Evolutionary conservation across 2,888 invertebrate genomes (phyloP), one percentile per base, ranked within the genome.

Genomic region (Philhelius pedissequus): DNA sequence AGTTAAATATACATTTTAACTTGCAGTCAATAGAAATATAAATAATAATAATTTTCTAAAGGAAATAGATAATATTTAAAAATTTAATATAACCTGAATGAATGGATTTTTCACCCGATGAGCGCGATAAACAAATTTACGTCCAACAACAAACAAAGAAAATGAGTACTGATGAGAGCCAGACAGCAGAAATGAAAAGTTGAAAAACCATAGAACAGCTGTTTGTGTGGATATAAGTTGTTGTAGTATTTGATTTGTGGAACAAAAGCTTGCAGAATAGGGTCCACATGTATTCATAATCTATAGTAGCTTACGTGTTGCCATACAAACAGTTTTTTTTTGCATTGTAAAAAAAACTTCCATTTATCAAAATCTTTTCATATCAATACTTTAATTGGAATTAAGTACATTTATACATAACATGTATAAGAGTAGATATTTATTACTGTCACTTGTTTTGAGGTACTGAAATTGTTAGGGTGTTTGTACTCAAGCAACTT

Each of bases 131-230:
- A 64, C 8, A 45, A 48, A 22, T 8, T 27, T 22, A 22, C 64
- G 64, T 64, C 45, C 4, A 32, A 35, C 32, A 48, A 48, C 32
- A 64, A 32, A 48, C 45, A 64, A 64, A 11, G 64, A 64, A 64
- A 48, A 48, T 48, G 32, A 35, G 64, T 9, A 64, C 64, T 64
- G 60, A n/a, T n/a, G n/a, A n/a, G n/a, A n/a, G n/a, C n/a, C n/a
- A n/a, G n/a, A 25, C 25, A 40, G 43, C 30, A 48, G 9, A 27
- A 27, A 20, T 64, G 64, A 22, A 64, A 48, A 64, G 9, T 30
- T 30, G 11, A 32, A 48, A 62, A 64, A 48, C 27, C 22, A 13
- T 30, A 48, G 22, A 64, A 48, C 64, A 64, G 62, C 25, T 25
- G 40, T 4, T 43, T n/a, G 20, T 64, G 32, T 64, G 13, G 48